Evolutionary conservation across 2,797 vertebrate species (phyloP), one percentile per base, ranked within the genome.

Genomic region (Peromyscus melanophrys): DNA sequence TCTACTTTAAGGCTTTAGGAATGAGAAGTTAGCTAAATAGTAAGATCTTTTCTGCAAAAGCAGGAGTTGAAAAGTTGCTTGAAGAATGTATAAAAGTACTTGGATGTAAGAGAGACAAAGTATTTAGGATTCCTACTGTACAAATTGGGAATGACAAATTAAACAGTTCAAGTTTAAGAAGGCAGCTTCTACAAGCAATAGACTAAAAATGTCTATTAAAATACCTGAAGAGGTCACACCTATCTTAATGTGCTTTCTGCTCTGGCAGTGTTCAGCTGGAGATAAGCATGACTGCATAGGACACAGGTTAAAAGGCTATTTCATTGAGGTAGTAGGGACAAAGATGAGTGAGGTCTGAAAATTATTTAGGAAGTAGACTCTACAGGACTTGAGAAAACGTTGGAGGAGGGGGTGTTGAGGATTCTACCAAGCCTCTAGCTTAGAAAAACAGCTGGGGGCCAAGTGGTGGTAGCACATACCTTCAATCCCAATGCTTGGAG

Each of bases 141-240:
- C 40, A 84, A 77, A 77, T 76, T 57, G 59, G 10, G 9, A 95
- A 77, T 9, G 75, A 19, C 1, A 71, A 19, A 52, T 25, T 57
- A 57, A 57, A 77, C 7, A 78, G 31, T 23, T 67, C n/a, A 69
- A 61, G 63, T 40, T 90, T 71, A 85, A 57, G 21, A 29, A 67
- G 61, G 49, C 12, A 69, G 59, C 52, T 85, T 76, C 71, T 95
- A 65, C 27, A 83, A n/a, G 46, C 37, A 77, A 43, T 52, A 90
- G 71, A 94, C 17, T 69, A 84, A 14, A 84, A 43, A 90, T 49
- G 19, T 67, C 46, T 81, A 83, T 65, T 90, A 94, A 76, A 76
- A 67, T 78, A 49, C 12, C 52, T 14, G 7, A 88, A 90, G 59
- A 77, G 10, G 6, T 89, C 40, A 63, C 37, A 34, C 23, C 61